Percentiles rank a stretch among this genome's conserved stretches.
Evolutionary conservation across 2,888 invertebrate genomes (phyloP).

Genomic region (Tachina fera): DNA sequence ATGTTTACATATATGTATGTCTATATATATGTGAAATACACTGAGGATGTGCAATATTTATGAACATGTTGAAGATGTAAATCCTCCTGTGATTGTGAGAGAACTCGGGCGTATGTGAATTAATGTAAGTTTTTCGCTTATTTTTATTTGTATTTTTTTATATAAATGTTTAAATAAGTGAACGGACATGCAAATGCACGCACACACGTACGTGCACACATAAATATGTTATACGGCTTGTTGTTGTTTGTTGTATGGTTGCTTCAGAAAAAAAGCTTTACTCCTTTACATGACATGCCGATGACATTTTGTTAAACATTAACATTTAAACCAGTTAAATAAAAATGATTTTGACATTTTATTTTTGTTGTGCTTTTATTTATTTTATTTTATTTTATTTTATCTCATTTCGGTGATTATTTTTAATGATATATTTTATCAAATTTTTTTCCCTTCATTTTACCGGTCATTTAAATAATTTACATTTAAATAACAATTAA

Average conservation of each 20-base stretch:
- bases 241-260: neutral
- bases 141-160: conserved; percentile 12
- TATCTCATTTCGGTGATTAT: conserved; percentile 58
- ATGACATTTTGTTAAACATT: conserved; percentile 69
- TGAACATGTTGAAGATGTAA: conserved; percentile 69
- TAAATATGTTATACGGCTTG: conserved; percentile 26
- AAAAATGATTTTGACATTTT: conserved; percentile 67
- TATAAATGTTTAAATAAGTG: conserved; percentile 63
- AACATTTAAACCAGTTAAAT: conserved; percentile 68
- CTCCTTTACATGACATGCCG: conserved; percentile 62
- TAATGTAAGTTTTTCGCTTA: conserved; percentile 49
- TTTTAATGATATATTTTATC: conserved; percentile 55
- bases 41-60: conserved; percentile 70
- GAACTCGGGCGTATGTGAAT: conserved; percentile 40
- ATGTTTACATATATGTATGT: neutral
- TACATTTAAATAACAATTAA: conserved; percentile 61
- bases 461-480: conserved; percentile 58
- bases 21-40: conserved; percentile 30
- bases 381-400: neutral
- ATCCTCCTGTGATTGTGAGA: conserved; percentile 56
- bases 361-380: conserved; percentile 1
- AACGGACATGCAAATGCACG: conserved; percentile 50
- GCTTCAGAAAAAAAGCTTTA: conserved; percentile 45
- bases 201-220: conserved; percentile 10
- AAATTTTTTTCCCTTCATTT: conserved; percentile 23